Evolutionary conservation across 2,888 invertebrate genomes (phyloP).

Genomic region (Apamea crenata): DNA sequence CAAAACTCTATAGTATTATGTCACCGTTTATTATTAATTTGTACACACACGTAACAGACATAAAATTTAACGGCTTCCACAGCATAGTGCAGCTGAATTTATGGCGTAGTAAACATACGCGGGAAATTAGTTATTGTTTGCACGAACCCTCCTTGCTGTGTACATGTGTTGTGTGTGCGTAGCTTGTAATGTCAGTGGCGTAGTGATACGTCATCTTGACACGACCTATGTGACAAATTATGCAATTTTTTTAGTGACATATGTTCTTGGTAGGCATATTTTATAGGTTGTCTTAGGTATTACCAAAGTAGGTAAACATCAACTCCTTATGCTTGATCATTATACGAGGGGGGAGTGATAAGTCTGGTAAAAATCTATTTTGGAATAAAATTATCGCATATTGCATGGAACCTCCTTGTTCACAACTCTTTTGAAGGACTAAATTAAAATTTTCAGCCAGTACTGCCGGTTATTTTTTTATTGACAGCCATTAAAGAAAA

Average conservation of each 20-base stretch:
- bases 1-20: conserved; percentile 13
- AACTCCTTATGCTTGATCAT: not conserved
- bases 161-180: conserved; percentile 40
- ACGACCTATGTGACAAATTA: not conserved
- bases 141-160: conserved; percentile 35
- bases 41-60: conserved; percentile 39
- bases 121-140: conserved; percentile 42
- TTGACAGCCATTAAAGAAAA: too few species aligned
- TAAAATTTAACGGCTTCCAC: conserved; percentile 45
- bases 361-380: too few species aligned
- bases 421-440: too few species aligned
- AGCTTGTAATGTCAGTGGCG: conserved; percentile 2
- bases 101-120: conserved; percentile 44
- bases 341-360: not conserved
- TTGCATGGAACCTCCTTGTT: too few species aligned
- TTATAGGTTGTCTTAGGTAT: not conserved
- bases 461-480: too few species aligned
- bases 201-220: conserved; percentile 7
- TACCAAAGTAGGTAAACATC: not conserved
- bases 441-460: too few species aligned
- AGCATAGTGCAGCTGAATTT: conserved; percentile 50
- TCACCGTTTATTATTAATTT: conserved; percentile 51
- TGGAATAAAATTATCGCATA: too few species aligned
- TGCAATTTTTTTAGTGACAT: not conserved
- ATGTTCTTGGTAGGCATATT: not conserved